Conservation (phyloP, 2,888 invertebrate genomes). For the Siphlonurus alternatus region DNA sequence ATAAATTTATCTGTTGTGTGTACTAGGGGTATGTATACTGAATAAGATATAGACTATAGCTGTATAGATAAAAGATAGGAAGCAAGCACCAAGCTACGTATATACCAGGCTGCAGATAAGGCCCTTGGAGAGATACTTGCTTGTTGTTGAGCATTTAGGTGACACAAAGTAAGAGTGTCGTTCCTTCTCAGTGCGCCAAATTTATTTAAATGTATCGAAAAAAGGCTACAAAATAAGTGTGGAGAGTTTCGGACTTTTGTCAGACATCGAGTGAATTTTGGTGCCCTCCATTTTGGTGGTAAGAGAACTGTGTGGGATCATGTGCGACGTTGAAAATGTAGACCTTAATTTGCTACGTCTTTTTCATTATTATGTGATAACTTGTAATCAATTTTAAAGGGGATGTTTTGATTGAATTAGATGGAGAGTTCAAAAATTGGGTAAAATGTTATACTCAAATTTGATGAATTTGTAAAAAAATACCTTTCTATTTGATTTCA, state of each 20-base stretch:
- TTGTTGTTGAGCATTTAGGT: background rate
- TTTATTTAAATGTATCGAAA: too few species aligned
- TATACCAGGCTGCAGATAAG: background rate
- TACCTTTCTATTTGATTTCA: too few species aligned
- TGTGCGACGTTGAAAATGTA: too few species aligned
- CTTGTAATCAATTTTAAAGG: too few species aligned
- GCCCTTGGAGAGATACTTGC: background rate
- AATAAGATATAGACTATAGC: constrained; percentile 1
- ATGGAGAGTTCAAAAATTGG: too few species aligned
- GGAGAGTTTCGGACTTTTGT: background rate
- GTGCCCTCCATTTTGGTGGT: background rate
- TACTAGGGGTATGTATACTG: background rate
- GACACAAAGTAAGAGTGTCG: background rate
- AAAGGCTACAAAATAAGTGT: background rate
- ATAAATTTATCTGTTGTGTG: background rate
- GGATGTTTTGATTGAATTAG: too few species aligned
- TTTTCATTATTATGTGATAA: too few species aligned
- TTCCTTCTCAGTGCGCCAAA: too few species aligned
- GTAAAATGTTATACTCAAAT: too few species aligned
- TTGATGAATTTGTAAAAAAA: too few species aligned
- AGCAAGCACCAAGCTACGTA: background rate
- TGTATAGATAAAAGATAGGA: constrained; percentile 3
- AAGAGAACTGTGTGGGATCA: background rate
- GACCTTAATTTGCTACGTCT: too few species aligned
- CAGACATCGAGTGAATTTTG: background rate